These are phyloP conservation scores for Melanaphis sacchari DNA, from an alignment of 1,140 invertebrate species.

Conservation along the genomic window DNA sequence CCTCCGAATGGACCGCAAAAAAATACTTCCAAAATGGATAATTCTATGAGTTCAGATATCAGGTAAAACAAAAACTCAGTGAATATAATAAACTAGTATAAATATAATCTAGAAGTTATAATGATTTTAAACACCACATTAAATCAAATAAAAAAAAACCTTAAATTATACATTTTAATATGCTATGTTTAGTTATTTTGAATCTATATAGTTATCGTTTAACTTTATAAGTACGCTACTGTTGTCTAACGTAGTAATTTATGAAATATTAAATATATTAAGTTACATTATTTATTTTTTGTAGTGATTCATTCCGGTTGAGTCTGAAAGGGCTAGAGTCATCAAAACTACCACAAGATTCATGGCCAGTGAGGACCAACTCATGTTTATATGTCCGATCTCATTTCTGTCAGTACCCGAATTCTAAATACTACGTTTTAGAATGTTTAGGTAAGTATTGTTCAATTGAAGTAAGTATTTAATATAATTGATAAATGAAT, in stretches of 20 bases:
- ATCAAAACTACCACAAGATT: slow-evolving; percentile 48
- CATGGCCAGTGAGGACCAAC: slow-evolving; percentile 59
- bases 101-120: background rate
- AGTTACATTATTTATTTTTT: background rate
- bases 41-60: slow-evolving; percentile 2
- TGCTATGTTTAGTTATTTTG: background rate
- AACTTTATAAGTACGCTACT: background rate
- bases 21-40: slow-evolving; percentile 13
- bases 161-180: background rate
- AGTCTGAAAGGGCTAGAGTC: slow-evolving; percentile 39
- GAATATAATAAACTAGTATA: background rate
- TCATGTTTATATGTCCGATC: slow-evolving; percentile 61
- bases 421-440: slow-evolving; percentile 67
- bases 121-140: background rate
- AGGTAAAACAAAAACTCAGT: background rate
- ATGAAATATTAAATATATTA: background rate
- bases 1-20: slow-evolving; percentile 6
- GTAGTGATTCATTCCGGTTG: slow-evolving; percentile 31
- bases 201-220: background rate
- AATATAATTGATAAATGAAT: background rate
- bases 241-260: no score
- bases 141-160: background rate
- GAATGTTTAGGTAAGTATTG: slow-evolving; percentile 70
- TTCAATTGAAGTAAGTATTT: background rate
- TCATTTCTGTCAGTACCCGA: slow-evolving; percentile 61